A percentile compares a stretch with the other conserved stretches of the same genome.
Evolutionary conservation across 1,140 invertebrate species (phyloP).

Genomic region (Penaeus indicus): DNA sequence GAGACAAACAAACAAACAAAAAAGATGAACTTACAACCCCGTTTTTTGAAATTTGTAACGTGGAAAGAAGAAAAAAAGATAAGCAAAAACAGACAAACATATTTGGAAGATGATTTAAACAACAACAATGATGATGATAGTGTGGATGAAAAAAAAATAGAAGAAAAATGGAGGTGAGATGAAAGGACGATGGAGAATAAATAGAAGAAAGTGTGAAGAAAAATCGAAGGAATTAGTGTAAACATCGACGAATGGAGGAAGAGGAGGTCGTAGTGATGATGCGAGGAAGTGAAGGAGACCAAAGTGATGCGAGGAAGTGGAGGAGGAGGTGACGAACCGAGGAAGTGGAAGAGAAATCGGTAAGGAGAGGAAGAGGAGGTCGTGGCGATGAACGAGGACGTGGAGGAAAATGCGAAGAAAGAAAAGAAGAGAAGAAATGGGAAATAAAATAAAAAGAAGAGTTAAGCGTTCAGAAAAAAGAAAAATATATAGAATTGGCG

Average conservation of each 20-base stretch:
- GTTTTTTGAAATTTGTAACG: too few relatives aligned
- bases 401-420: background rate
- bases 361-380: background rate
- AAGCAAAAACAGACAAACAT: too few relatives aligned
- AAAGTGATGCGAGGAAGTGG: background rate
- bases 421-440: background rate
- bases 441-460: background rate
- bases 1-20: slow-evolving; percentile 41
- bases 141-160: background rate
- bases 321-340: background rate
- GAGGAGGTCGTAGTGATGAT: background rate
- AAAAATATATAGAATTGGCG: too few relatives aligned
- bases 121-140: background rate
- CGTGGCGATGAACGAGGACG: background rate
- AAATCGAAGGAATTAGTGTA: background rate
- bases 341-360: background rate
- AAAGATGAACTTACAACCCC: background rate
- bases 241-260: background rate
- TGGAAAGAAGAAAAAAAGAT: too few relatives aligned
- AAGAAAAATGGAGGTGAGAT: background rate
- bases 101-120: background rate
- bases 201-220: background rate
- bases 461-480: background rate
- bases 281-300: background rate
- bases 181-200: background rate